These are phyloP conservation scores for Drosophila eugracilis DNA, from an alignment of 1,140 invertebrate genomes.

Conservation along the genomic window DNA sequence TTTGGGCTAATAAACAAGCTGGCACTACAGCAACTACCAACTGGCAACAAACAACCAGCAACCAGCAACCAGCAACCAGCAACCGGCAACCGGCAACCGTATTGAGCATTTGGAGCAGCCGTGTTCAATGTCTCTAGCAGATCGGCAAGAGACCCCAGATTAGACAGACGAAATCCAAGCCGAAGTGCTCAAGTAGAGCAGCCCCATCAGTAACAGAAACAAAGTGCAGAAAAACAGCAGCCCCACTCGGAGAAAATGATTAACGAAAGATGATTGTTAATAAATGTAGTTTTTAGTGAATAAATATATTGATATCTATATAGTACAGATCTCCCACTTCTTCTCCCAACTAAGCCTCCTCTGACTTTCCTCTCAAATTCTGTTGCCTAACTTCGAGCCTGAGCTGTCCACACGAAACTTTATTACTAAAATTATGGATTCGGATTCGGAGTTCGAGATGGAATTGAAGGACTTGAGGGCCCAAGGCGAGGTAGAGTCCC, in stretches of 20 bases:
- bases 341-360: no score
- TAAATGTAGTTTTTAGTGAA: no score
- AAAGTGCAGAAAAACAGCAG: constrained; percentile 11
- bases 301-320: neutral
- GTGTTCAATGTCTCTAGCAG: constrained; percentile 21
- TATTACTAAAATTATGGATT: neutral
- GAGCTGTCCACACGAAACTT: neutral
- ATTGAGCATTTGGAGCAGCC: constrained; percentile 41
- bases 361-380: no score
- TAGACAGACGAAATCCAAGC: constrained; percentile 36
- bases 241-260: neutral
- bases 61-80: no score
- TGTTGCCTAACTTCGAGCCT: no score
- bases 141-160: constrained; percentile 26
- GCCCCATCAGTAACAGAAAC: constrained; percentile 13
- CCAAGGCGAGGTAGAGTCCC: no score
- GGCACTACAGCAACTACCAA: no score
- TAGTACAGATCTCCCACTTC: no score
- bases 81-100: constrained; percentile 27
- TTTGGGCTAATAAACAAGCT: constrained; percentile 43
- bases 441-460: no score
- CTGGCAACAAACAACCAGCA: no score
- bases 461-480: neutral
- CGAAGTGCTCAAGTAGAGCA: constrained; percentile 39
- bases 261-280: no score